A percentile compares a stretch with the other conserved stretches of the same genome.
Conservation (phyloP, 2,888 invertebrate species). For the Plusia festucae region DNA sequence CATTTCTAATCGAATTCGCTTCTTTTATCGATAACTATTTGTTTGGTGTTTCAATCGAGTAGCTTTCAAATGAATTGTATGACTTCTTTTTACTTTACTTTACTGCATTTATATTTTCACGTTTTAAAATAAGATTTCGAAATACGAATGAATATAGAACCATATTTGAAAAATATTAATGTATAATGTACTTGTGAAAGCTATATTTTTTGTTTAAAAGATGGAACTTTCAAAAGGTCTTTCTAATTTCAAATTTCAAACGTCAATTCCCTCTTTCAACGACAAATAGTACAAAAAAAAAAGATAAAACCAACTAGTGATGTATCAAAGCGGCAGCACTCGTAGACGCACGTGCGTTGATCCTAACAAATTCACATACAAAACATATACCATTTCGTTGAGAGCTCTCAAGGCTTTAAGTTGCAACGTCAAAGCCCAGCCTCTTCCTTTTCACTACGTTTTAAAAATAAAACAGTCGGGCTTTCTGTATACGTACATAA, state of each 20-base stretch:
- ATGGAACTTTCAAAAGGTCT: not conserved
- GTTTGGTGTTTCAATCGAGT: constrained; percentile 20
- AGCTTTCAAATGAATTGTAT: not conserved
- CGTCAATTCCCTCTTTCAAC: constrained; percentile 33
- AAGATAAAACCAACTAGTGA: constrained; percentile 41
- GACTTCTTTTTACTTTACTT: not conserved
- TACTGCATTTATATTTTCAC: not conserved
- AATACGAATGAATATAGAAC: not conserved
- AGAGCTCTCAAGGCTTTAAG: constrained; percentile 74
- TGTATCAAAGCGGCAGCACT: constrained; percentile 64
- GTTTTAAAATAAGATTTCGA: not conserved
- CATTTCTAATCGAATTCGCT: constrained; percentile 65
- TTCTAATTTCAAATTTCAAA: constrained; percentile 6
- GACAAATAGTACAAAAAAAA: constrained; percentile 12
- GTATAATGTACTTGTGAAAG: no score
- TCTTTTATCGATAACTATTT: constrained; percentile 43
- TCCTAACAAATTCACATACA: constrained; percentile 63
- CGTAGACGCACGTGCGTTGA: constrained; percentile 63
- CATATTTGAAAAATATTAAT: no score
- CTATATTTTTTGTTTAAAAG: not conserved
- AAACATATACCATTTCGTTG: constrained; percentile 73
- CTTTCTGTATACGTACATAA: constrained; percentile 76
- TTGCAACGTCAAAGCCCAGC: constrained; percentile 80
- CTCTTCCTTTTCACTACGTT: constrained; percentile 86
- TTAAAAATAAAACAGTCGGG: constrained; percentile 70